Evolutionary conservation across 2,888 invertebrate species (phyloP).

Genomic region (Tipula confusa): DNA sequence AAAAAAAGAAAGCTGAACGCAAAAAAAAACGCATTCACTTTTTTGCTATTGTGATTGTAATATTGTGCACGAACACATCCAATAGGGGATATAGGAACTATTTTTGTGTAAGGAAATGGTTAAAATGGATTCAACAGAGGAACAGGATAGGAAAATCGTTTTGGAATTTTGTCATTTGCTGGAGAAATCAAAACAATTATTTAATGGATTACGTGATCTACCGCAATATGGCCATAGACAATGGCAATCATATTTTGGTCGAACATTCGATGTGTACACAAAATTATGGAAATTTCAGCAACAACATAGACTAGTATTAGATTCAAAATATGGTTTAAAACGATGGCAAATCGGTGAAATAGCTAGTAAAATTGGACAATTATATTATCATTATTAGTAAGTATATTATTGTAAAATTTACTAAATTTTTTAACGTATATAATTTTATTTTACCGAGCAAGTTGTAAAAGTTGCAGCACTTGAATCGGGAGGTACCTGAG

Average conservation of each 20-base stretch:
- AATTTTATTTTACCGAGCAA: too few relatives aligned
- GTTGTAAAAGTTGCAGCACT: too few relatives aligned
- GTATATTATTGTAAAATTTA: too few relatives aligned
- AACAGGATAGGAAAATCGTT: slow-evolving; percentile 86
- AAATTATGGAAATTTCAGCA: slow-evolving; percentile 98
- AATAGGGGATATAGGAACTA: background rate
- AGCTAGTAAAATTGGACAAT: slow-evolving; percentile 96
- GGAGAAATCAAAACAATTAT: slow-evolving; percentile 95
- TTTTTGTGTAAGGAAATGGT: slow-evolving; percentile 51
- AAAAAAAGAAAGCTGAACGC: background rate
- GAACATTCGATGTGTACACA: slow-evolving; percentile 96
- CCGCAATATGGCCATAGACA: slow-evolving; percentile 97
- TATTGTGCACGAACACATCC: background rate
- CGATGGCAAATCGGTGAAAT: slow-evolving; percentile 99
- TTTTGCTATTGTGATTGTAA: too few relatives aligned
- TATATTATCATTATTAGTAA: slow-evolving; percentile 98
- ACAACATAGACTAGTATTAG: slow-evolving; percentile 85
- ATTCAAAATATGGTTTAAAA: slow-evolving; percentile 90
- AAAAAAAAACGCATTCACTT: background rate
- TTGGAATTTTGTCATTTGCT: slow-evolving; percentile 93
- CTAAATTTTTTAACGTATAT: too few relatives aligned
- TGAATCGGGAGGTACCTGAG: too few relatives aligned
- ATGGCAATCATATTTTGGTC: slow-evolving; percentile 95
- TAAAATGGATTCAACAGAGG: slow-evolving; percentile 76
- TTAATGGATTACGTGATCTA: slow-evolving; percentile 91